Percentiles rank a stretch among this genome's conserved stretches.
These are phyloP conservation scores for Oenanthe melanoleuca DNA, from an alignment of 2,113 vertebrate genomes.

Conservation along the genomic window DNA sequence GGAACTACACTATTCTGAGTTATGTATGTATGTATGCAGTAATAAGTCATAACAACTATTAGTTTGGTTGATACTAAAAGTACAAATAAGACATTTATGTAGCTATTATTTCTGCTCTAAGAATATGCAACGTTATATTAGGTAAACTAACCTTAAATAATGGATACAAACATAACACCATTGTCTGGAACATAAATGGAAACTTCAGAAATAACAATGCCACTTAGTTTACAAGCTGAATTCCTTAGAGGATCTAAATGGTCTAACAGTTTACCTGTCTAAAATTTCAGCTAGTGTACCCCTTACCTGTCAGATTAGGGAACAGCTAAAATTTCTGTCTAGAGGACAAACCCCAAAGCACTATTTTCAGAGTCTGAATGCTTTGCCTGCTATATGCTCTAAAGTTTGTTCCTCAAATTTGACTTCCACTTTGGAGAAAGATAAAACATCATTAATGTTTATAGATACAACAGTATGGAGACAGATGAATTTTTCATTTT, in stretches of 20 bases:
- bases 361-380: not conserved
- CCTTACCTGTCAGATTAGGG: not conserved
- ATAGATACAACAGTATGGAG: not conserved
- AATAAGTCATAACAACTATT: not conserved
- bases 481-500: not conserved
- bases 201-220: not conserved
- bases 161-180: not conserved
- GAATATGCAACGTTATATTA: not conserved
- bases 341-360: not conserved
- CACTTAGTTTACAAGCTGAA: not conserved
- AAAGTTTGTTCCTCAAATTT: not conserved
- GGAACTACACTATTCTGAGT: not conserved
- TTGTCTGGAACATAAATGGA: not conserved
- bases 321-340: not conserved
- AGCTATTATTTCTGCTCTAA: not conserved
- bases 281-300: not conserved
- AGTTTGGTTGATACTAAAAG: not conserved
- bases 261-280: not conserved
- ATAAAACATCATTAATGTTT: not conserved
- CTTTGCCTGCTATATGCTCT: not conserved
- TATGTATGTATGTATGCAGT: not conserved
- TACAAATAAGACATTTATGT: not conserved
- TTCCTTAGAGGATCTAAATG: not conserved
- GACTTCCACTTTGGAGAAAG: not conserved
- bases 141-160: constrained; percentile 9